These are phyloP conservation scores for Isaurus tuberculatus DNA, from an alignment of 92 coral and sea anemone species.

Conservation along the genomic window DNA sequence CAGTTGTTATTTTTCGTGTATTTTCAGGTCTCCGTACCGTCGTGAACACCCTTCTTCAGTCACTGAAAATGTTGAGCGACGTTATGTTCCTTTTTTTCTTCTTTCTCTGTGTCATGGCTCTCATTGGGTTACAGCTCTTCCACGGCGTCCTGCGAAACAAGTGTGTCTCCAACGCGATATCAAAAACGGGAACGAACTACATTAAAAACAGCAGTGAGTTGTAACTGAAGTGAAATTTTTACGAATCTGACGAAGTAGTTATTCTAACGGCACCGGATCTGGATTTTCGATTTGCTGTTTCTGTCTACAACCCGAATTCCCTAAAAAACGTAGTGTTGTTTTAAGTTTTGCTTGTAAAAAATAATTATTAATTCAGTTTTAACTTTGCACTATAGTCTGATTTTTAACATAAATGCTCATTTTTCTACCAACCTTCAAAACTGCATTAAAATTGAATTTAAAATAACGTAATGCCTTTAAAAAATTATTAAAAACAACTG, in stretches of 20 bases:
- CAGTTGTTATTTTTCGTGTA: neutral
- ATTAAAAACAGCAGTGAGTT: slow-evolving; percentile 17
- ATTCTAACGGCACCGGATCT: too few species aligned
- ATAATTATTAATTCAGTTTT: too few species aligned
- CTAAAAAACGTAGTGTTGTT: too few species aligned
- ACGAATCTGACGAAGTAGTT: neutral
- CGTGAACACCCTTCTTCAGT: slow-evolving; percentile 91
- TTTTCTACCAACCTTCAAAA: too few species aligned
- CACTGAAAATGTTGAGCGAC: slow-evolving; percentile 87
- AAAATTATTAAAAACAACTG: neutral
- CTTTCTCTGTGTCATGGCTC: slow-evolving; percentile 93
- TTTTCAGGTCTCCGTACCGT: slow-evolving; percentile 84
- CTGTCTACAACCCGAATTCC: too few species aligned
- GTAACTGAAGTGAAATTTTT: neutral
- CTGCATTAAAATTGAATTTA: too few species aligned
- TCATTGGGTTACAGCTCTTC: slow-evolving; percentile 92
- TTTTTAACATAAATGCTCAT: too few species aligned
- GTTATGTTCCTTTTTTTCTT: slow-evolving; percentile 85
- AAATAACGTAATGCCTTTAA: too few species aligned
- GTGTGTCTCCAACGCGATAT: slow-evolving; percentile 53
- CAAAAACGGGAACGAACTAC: neutral
- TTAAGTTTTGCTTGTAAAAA: too few species aligned
- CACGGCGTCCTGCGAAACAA: slow-evolving; percentile 85
- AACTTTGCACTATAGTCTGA: too few species aligned
- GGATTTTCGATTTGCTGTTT: too few species aligned